Base-by-base conservation (phyloP, 2,797 vertebrate genomes). In the Onychomys arenicola region DNA sequence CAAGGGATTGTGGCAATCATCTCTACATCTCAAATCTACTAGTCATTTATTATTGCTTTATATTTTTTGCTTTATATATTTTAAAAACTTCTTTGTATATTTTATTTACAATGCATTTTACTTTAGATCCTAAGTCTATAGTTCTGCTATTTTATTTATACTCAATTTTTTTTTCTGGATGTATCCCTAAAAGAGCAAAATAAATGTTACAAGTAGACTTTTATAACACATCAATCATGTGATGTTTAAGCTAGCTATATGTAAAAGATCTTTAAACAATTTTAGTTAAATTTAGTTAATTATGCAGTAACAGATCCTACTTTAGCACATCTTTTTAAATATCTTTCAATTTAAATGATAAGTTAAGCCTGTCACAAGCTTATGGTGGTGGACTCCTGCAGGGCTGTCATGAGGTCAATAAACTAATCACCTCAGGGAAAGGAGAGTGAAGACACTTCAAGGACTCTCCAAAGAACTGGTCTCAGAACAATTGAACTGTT, bases 371-470 rank as follows among this genome's bases (percentile, higher is more conserved):
- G 29, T 71, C n/a, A 43, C 14, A 32, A 0, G 1, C 25, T 40
- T 32, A 55, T 40, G 23, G 57, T 1, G 16, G 11, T 63, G 2
- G 16, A 82, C 6, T 94, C 46, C 61, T 23, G 32, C 21, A 29
- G 23, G 27, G 6, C 52, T 43, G 5, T 93, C 52, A 67, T 8
- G 75, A 63, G n/a, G 14, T 43, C 59, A 90, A 43, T 46, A 43
- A 83, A 80, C 76, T 12, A 76, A 9, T 65, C 43, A 84, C 43
- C 46, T 84, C 1, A 0, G 34, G 29, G n/a, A 88, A 40, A 32
- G 67, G 65, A 94, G 61, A 77, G 19, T 52, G 29, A 92, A 81
- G 65, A 87, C 34, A 59, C n/a, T 92, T 96, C 55, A 96, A 92
- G 87, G 16, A 81, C 57, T 95, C 63, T 93, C 69, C 55, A 55